Evolutionary conservation across 2,888 invertebrate species (phyloP).

Genomic region (Crossocerus cetratus): DNA sequence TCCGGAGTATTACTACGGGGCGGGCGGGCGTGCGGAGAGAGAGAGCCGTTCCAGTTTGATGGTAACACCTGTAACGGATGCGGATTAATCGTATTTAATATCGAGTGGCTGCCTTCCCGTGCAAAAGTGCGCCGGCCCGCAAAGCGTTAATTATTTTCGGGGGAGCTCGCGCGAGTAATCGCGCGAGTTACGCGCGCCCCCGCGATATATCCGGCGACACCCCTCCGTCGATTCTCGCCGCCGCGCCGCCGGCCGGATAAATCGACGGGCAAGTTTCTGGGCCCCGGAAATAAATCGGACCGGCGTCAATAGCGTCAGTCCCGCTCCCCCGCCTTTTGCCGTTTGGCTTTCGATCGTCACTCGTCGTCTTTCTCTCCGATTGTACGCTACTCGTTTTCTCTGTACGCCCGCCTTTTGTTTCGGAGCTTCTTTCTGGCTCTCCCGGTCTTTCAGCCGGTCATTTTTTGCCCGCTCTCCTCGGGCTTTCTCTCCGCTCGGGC

Average conservation of each 20-base stretch:
- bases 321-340: too few species aligned
- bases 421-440: too few species aligned
- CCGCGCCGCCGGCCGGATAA: slow-evolving; percentile 15
- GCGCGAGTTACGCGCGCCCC: slow-evolving; percentile 17
- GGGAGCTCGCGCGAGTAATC: slow-evolving; percentile 20
- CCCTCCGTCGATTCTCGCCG: too few species aligned
- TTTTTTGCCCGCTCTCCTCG: too few species aligned
- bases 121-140: slow-evolving; percentile 1
- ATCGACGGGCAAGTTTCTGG: slow-evolving; percentile 19
- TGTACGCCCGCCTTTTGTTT: too few species aligned
- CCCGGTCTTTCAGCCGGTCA: too few species aligned
- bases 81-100: neutral
- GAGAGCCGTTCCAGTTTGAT: too few species aligned
- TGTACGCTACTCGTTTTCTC: too few species aligned
- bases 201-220: too few species aligned
- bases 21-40: neutral
- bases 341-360: too few species aligned
- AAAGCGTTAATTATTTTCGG: slow-evolving; percentile 6
- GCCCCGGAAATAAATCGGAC: neutral
- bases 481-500: neutral
- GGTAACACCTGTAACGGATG: too few species aligned
- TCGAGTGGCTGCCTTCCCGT: neutral
- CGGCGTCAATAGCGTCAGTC: neutral
- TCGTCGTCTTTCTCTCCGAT: too few species aligned
- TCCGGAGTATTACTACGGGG: neutral